phyloP scores from a whole-genome alignment of 2,888 invertebrate species.

The Helicoverpa assulta region DNA sequence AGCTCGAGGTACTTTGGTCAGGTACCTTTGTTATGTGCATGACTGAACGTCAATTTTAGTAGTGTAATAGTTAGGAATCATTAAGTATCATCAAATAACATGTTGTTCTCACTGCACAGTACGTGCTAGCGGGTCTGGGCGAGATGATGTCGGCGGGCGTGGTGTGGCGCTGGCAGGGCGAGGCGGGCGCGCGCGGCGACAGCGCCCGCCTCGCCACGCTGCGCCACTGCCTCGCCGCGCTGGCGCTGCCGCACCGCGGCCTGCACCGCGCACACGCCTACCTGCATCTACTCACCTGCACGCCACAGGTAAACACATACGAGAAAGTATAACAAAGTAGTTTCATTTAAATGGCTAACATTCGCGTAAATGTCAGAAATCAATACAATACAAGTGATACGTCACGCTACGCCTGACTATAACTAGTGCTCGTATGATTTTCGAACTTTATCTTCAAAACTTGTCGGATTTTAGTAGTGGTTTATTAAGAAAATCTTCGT shows the following conservation, averaged over 20 bases:
- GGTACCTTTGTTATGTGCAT: no score
- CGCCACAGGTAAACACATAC: slow-evolving; percentile 92
- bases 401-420: no score
- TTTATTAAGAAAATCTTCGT: background rate
- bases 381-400: no score
- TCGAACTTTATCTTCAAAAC: background rate
- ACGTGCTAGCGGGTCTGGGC: slow-evolving; percentile 97
- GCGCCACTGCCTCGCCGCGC: slow-evolving; percentile 85
- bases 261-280: slow-evolving; percentile 97
- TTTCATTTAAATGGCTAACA: no score
- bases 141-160: slow-evolving; percentile 94
- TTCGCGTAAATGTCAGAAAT: no score
- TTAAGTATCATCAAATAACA: no score
- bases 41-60: no score
- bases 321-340: no score
- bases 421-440: background rate
- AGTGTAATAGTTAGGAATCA: no score
- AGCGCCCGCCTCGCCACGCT: slow-evolving; percentile 65
- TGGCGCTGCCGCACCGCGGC: slow-evolving; percentile 80
- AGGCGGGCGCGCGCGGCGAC: slow-evolving; percentile 55
- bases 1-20: no score
- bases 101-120: slow-evolving; percentile 90
- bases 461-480: background rate
- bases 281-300: slow-evolving; percentile 95
- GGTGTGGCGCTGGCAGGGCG: slow-evolving; percentile 84